Conservation (phyloP, 2,113 vertebrate species). For the Pituophis catenifer region DNA sequence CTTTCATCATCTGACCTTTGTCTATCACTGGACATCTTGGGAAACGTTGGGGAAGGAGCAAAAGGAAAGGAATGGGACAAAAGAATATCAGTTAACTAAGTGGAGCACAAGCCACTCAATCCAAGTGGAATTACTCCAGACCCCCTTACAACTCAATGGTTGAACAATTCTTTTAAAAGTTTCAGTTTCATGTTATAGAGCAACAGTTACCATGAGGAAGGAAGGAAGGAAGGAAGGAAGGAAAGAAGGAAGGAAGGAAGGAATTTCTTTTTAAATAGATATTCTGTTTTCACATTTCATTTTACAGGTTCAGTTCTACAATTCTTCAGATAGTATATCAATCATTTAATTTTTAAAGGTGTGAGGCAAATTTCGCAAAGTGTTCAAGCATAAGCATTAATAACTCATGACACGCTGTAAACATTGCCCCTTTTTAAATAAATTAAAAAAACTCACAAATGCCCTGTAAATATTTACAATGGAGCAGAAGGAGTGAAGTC, state of each 20-base stretch:
- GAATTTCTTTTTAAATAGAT: neutral
- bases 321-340: slow-evolving; percentile 72
- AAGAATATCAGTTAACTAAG: slow-evolving; percentile 41
- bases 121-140: neutral
- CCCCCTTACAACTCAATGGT: neutral
- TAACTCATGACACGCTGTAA: slow-evolving; percentile 75
- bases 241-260: neutral
- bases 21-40: slow-evolving; percentile 88
- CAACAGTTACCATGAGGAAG: slow-evolving; percentile 45
- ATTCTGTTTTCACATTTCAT: slow-evolving; percentile 53
- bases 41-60: slow-evolving; percentile 28
- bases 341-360: slow-evolving; percentile 75
- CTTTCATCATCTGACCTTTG: slow-evolving; percentile 90
- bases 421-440: slow-evolving; percentile 61
- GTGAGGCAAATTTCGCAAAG: slow-evolving; percentile 67
- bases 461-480: slow-evolving; percentile 77
- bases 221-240: neutral
- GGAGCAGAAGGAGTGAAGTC: slow-evolving; percentile 59
- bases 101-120: slow-evolving; percentile 4
- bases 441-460: slow-evolving; percentile 68
- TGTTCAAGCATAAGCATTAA: slow-evolving; percentile 72
- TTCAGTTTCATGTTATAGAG: slow-evolving; percentile 35
- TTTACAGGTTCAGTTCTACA: slow-evolving; percentile 45
- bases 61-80: neutral
- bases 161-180: neutral